Evolutionary conservation across 2,113 vertebrate genomes (phyloP), one percentile per base, ranked within the genome.

Genomic region (rat (Rattus norvegicus)): DNA sequence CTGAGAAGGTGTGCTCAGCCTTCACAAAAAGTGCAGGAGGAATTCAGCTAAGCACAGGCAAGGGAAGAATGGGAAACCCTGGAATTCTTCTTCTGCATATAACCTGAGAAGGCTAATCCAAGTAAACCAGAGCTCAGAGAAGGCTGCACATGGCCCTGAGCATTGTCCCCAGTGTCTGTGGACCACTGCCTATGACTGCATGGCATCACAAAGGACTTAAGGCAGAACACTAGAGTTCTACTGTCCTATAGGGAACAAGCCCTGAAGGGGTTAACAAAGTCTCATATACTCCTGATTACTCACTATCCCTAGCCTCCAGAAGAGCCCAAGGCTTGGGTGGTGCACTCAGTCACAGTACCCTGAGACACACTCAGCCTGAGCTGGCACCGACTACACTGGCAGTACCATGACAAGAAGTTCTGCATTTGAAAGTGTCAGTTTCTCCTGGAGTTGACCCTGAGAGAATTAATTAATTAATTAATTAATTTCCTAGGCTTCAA

Each of bases 191-290:
- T 33, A 59, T 43, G 52, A 63, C n/a, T 90, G 76, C 1, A 9
- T 7, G 14, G 10, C 11, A 4, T 17, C 12, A 33, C 59, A 43
- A 0, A 81, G 72, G 5, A n/a, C 36, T 28, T 0, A 39, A 2
- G 36, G 69, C 20, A 7, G 10, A 61, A 43, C 10, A 4, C 26
- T 19, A 65, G 28, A 49, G 28, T 52, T 30, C 43, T 14, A 19
- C 30, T 3, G 28, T 28, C 22, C 79, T 24, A 52, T 2, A 36
- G 4, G 30, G 59, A 39, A 10, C 83, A 54, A 43, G 49, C 12
- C n/a, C 61, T 22, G 7, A 43, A 56, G 93, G 73, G 11, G 52
- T 54, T 79, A 79, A 39, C n/a, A n/a, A n/a, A n/a, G n/a, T n/a
- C n/a, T n/a, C n/a, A n/a, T n/a, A n/a, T n/a, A n/a, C n/a, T 87